Conservation (phyloP, 1,140 invertebrate species). For the Hetaerina americana region DNA sequence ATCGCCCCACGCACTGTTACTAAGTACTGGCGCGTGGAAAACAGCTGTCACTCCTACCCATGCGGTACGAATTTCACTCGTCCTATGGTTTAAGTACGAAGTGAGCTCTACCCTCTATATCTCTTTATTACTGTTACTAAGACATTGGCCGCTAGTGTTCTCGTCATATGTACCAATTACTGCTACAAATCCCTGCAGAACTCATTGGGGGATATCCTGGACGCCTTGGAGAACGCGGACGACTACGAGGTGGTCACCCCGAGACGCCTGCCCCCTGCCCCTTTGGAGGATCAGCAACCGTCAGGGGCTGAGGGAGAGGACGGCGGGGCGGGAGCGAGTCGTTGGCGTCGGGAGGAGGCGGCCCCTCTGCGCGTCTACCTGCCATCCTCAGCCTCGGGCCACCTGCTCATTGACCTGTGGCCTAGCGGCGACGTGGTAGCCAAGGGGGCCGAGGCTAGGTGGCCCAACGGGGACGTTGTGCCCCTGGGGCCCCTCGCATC, state of each 20-base stretch:
- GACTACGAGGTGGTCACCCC: conserved; percentile 6
- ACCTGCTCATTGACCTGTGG: conserved; percentile 7
- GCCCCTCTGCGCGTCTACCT: not conserved
- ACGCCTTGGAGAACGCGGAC: conserved; percentile 3
- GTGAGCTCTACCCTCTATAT: too few relatives aligned
- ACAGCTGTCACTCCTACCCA: too few relatives aligned
- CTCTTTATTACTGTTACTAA: too few relatives aligned
- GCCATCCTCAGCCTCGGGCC: not conserved
- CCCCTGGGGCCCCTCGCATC: not conserved
- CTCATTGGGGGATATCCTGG: not conserved
- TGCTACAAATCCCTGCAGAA: not conserved
- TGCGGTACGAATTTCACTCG: too few relatives aligned
- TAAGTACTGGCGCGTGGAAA: too few relatives aligned
- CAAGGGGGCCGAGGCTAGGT: conserved; percentile 7
- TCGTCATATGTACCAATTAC: too few relatives aligned
- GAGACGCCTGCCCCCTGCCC: not conserved
- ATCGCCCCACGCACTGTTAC: too few relatives aligned
- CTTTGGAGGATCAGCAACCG: not conserved
- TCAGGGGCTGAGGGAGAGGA: not conserved
- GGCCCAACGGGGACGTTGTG: conserved; percentile 2
- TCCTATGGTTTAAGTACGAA: too few relatives aligned
- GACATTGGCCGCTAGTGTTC: too few relatives aligned
- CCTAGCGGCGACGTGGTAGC: conserved; percentile 8
- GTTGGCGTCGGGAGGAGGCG: not conserved
- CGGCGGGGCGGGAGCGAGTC: not conserved